A percentile compares a stretch with the other conserved stretches of the same genome.
Conservation (phyloP, 2,113 vertebrate species). For the Passer montanus region DNA sequence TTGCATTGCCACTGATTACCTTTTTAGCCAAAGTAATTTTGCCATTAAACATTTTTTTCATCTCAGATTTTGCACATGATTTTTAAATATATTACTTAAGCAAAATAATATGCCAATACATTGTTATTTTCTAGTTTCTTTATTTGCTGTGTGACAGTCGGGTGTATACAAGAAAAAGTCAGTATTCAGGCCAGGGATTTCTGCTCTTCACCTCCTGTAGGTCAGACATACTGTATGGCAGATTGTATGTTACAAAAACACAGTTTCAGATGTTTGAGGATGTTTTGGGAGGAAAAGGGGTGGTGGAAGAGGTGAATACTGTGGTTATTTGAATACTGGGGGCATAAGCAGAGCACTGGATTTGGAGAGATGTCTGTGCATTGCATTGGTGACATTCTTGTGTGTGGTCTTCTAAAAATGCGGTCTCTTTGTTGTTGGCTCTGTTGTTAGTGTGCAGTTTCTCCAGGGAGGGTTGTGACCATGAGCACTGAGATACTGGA, state of each 20-base stretch:
- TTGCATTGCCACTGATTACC: neutral
- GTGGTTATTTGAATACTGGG: neutral
- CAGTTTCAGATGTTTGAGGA: neutral
- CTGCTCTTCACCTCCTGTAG: neutral
- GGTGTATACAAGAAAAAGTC: neutral
- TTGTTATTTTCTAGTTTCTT: neutral
- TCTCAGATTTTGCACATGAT: neutral
- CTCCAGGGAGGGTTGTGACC: neutral
- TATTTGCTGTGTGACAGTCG: neutral
- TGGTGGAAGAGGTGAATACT: neutral
- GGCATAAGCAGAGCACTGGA: neutral
- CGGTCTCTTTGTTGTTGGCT: too few relatives aligned
- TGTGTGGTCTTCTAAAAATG: neutral
- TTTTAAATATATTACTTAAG: neutral
- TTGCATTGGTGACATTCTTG: neutral
- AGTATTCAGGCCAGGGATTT: neutral
- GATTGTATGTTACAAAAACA: neutral
- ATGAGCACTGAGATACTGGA: fast-evolving
- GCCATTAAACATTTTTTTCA: neutral
- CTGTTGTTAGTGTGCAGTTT: fast-evolving
- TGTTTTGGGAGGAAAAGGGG: neutral
- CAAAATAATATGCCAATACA: neutral
- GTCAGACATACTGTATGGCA: neutral
- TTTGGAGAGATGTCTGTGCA: neutral
- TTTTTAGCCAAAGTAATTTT: neutral